Percentiles rank a stretch among this genome's conserved stretches.
Evolutionary conservation across 2,888 invertebrate species (phyloP).

Genomic region (Orthosia gothica): DNA sequence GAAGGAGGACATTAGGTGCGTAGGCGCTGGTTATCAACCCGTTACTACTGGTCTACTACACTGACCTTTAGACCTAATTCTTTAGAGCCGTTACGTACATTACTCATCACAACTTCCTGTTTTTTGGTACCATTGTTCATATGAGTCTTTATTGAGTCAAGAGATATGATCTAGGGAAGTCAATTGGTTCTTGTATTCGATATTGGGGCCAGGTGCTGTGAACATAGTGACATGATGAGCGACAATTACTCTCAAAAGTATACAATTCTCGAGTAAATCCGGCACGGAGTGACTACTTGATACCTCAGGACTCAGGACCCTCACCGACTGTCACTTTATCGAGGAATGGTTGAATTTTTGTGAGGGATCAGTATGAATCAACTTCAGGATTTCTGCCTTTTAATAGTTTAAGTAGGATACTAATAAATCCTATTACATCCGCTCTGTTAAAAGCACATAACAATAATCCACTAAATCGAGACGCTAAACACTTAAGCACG

Average conservation of each 20-base stretch:
- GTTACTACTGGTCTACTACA: slow-evolving; percentile 52
- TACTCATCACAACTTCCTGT: slow-evolving; percentile 43
- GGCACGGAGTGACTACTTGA: too few relatives aligned
- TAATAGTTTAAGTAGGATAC: background rate
- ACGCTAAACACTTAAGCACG: slow-evolving; percentile 16
- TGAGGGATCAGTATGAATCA: too few relatives aligned
- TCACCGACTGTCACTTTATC: too few relatives aligned
- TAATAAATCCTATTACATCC: background rate
- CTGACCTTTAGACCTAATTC: slow-evolving; percentile 59
- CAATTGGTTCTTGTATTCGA: too few relatives aligned
- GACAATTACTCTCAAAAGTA: too few relatives aligned
- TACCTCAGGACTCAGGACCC: too few relatives aligned
- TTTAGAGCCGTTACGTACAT: slow-evolving; percentile 13
- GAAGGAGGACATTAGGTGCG: slow-evolving; percentile 34
- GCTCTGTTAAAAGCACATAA: slow-evolving; percentile 1
- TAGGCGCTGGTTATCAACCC: slow-evolving; percentile 48
- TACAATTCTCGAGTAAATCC: too few relatives aligned
- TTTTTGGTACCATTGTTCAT: slow-evolving; percentile 20
- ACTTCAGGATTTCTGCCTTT: background rate
- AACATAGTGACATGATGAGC: too few relatives aligned
- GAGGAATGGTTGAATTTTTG: too few relatives aligned
- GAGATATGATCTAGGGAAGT: too few relatives aligned
- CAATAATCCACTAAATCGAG: slow-evolving; percentile 6
- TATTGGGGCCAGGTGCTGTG: too few relatives aligned
- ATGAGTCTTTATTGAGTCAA: too few relatives aligned